A percentile compares a stretch with the other conserved stretches of the same genome.
These are phyloP conservation scores for Drosophila tropicalis DNA, from an alignment of 1,140 invertebrate species.

Conservation along the genomic window DNA sequence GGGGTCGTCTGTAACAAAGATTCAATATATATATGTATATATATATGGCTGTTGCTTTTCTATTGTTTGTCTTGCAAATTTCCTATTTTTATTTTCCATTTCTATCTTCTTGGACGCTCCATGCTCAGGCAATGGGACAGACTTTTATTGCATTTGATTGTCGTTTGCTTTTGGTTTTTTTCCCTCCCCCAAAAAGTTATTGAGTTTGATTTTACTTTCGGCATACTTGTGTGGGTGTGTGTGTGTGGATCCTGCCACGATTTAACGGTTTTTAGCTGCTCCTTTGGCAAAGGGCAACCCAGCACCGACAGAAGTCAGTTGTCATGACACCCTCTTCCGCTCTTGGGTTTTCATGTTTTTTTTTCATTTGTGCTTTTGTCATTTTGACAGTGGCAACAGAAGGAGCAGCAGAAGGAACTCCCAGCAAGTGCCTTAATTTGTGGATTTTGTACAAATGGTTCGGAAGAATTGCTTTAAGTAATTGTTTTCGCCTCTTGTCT, in stretches of 20 bases:
- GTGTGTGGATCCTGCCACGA: slow-evolving; percentile 57
- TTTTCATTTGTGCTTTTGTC: slow-evolving; percentile 5
- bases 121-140: slow-evolving; percentile 5
- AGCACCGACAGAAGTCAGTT: slow-evolving; percentile 60
- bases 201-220: slow-evolving; percentile 75
- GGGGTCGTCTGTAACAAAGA: too few relatives aligned
- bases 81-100: slow-evolving; percentile 18
- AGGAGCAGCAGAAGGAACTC: slow-evolving; percentile 21
- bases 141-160: slow-evolving; percentile 69
- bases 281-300: slow-evolving; percentile 26
- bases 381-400: slow-evolving; percentile 17
- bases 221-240: slow-evolving; percentile 24
- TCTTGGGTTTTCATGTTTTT: not conserved
- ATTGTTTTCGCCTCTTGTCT: slow-evolving; percentile 64
- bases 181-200: slow-evolving; percentile 46
- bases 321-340: slow-evolving; percentile 36
- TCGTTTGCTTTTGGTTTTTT: slow-evolving; percentile 53
- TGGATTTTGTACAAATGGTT: slow-evolving; percentile 76
- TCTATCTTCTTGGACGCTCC: slow-evolving; percentile 17
- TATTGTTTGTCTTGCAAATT: slow-evolving; percentile 16
- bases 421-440: slow-evolving; percentile 77
- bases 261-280: slow-evolving; percentile 61
- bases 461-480: slow-evolving; percentile 80
- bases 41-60: slow-evolving; percentile 2
- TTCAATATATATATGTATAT: too few relatives aligned